Evolutionary conservation across 2,113 vertebrate genomes (phyloP).

Genomic region (Rhynchomys soricoides): DNA sequence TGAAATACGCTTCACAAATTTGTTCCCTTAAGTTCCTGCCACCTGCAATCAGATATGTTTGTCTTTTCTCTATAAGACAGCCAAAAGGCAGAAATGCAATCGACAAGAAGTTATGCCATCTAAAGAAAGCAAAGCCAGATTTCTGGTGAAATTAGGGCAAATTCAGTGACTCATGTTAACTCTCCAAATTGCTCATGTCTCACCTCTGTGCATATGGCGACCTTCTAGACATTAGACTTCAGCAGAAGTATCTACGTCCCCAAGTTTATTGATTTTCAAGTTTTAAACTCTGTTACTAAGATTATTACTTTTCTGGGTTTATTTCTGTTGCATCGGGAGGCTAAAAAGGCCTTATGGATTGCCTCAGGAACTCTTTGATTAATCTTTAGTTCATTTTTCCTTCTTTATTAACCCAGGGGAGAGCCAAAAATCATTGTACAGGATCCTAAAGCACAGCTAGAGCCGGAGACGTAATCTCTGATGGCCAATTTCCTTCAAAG

Average conservation of each 20-base stretch:
- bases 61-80: not conserved
- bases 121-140: not conserved
- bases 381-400: not conserved
- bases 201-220: not conserved
- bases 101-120: not conserved
- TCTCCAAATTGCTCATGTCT: not conserved
- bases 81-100: not conserved
- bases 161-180: not conserved
- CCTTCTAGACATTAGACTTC: not conserved
- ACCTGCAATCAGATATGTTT: not conserved
- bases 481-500: slow-evolving; percentile 5
- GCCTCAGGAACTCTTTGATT: not conserved
- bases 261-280: not conserved
- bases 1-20: not conserved
- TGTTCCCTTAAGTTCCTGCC: not conserved
- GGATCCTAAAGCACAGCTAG: not conserved
- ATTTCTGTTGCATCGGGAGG: not conserved
- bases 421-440: not conserved
- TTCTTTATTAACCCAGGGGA: not conserved
- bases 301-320: not conserved
- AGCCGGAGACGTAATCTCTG: not conserved
- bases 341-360: not conserved
- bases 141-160: not conserved
- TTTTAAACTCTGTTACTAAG: not conserved
- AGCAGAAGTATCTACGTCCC: not conserved